These are phyloP conservation scores for Zaprionus davidi DNA, from an alignment of 1,140 invertebrate genomes.

Conservation along the genomic window DNA sequence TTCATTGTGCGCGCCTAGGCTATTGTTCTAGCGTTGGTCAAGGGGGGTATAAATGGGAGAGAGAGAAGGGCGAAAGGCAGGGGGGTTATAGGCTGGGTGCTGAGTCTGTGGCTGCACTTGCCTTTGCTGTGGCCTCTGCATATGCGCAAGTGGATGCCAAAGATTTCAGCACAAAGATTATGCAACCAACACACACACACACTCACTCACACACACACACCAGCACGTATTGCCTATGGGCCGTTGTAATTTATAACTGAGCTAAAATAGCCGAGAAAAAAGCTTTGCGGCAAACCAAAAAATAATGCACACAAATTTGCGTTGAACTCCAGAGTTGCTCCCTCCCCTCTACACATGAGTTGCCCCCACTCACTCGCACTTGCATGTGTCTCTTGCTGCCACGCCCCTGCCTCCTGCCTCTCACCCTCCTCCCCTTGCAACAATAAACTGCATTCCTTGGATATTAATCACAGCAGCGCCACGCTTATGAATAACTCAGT, in stretches of 20 bases:
- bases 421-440: constrained; percentile 20
- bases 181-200: constrained; percentile 50
- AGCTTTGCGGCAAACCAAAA: constrained; percentile 51
- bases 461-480: constrained; percentile 76
- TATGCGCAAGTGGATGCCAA: constrained; percentile 70
- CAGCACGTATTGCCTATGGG: constrained; percentile 52
- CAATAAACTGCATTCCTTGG: constrained; percentile 78
- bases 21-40: constrained; percentile 62
- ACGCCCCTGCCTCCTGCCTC: constrained; percentile 31
- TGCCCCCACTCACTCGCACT: not conserved
- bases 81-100: not conserved
- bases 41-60: not conserved
- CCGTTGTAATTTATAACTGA: constrained; percentile 77
- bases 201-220: not conserved
- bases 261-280: constrained; percentile 75
- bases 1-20: constrained; percentile 59
- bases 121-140: constrained; percentile 38
- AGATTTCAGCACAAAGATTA: constrained; percentile 78
- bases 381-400: constrained; percentile 40
- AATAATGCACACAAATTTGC: constrained; percentile 75
- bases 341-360: constrained; percentile 21
- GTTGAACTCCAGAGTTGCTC: constrained; percentile 41
- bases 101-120: constrained; percentile 26
- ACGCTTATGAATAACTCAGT: constrained; percentile 51
- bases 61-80: not conserved